A percentile compares a stretch with the other conserved stretches of the same genome.
Evolutionary conservation across 2,797 vertebrate genomes (phyloP).

Genomic region (Cryptoprocta ferox): DNA sequence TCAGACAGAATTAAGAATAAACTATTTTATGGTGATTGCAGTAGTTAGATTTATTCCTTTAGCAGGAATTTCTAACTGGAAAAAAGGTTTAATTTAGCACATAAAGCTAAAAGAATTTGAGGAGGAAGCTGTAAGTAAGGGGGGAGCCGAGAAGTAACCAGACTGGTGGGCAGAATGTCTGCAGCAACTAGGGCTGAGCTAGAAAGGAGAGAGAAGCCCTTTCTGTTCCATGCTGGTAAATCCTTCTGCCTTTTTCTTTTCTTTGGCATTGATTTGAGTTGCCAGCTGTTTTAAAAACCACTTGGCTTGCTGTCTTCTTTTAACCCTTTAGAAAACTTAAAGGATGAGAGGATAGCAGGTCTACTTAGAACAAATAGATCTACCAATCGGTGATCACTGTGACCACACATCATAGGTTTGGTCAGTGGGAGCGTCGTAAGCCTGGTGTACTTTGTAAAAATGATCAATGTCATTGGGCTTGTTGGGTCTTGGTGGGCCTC

Average conservation of each 20-base stretch:
- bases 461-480: not conserved
- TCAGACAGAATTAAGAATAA: constrained; percentile 11
- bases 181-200: not conserved
- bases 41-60: constrained; percentile 7
- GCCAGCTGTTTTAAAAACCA: not conserved
- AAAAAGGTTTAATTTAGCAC: not conserved
- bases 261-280: not conserved
- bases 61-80: not conserved
- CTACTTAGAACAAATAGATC: not conserved
- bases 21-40: not conserved
- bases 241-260: not conserved
- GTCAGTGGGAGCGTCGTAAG: not conserved
- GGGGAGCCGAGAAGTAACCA: not conserved
- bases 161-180: not conserved
- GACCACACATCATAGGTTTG: not conserved
- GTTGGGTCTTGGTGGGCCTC: not conserved
- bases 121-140: not conserved
- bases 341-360: not conserved
- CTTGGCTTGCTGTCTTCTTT: not conserved
- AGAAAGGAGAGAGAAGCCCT: not conserved
- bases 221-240: not conserved
- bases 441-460: not conserved
- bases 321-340: not conserved
- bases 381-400: too few relatives aligned
- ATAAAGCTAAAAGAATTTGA: not conserved